phyloP scores from a whole-genome alignment of 2,797 vertebrate genomes.

The Acipenser ruthenus region DNA sequence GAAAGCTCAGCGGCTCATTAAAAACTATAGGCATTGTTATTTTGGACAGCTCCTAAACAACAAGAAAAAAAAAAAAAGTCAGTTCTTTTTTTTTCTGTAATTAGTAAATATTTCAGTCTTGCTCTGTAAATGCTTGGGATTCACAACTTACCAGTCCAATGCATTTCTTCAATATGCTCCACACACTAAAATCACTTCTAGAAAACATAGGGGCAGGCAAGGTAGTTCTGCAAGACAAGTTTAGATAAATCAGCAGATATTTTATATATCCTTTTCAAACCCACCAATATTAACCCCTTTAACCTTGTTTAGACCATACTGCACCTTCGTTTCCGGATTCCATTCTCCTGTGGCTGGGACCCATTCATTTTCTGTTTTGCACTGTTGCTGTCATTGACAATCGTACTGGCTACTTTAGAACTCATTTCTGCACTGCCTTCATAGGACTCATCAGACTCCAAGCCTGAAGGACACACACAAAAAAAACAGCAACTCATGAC shows the following conservation, averaged over 20 bases:
- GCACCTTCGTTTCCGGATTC: slow-evolving; percentile 82
- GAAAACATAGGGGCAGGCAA: slow-evolving; percentile 88
- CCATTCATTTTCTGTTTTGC: slow-evolving; percentile 60
- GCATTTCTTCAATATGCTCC: slow-evolving; percentile 93
- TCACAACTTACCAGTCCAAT: slow-evolving; percentile 82
- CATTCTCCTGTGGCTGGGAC: slow-evolving; percentile 74
- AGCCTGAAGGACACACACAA: slow-evolving; percentile 59
- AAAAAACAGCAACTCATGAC: background rate
- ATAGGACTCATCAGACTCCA: slow-evolving; percentile 89
- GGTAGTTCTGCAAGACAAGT: slow-evolving; percentile 53
- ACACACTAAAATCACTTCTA: slow-evolving; percentile 83
- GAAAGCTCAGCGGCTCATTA: slow-evolving; percentile 93
- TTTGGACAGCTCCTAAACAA: slow-evolving; percentile 83
- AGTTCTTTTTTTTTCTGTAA: background rate
- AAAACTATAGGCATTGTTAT: slow-evolving; percentile 96
- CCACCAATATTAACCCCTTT: no score
- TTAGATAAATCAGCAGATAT: background rate
- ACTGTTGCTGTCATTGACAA: slow-evolving; percentile 48
- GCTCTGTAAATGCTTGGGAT: background rate
- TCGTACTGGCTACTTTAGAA: slow-evolving; percentile 63
- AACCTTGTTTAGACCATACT: slow-evolving; percentile 22
- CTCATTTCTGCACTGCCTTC: slow-evolving; percentile 81
- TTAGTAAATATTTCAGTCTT: no score
- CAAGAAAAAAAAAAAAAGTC: background rate
- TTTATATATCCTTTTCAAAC: no score